Evolutionary conservation across 2,888 invertebrate genomes (phyloP), one percentile per base, ranked within the genome.

Genomic region (Diarsia rubi): DNA sequence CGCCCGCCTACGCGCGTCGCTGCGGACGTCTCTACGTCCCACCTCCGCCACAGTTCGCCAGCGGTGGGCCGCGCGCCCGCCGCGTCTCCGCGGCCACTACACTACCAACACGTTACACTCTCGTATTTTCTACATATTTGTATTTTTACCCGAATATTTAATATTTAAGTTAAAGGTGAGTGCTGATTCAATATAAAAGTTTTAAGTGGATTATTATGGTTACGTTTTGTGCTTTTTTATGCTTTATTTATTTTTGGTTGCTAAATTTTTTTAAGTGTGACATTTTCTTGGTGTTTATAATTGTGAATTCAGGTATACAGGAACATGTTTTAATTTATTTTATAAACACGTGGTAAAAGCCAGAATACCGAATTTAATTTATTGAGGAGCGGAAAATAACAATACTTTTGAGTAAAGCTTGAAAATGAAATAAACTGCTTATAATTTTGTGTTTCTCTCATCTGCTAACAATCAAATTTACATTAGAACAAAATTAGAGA

Each of bases 11-110:
- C 95, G 95, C 94, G 94, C 93, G 92, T 89, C 88, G 90, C 89
- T 90, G 92, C 92, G 95, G 93, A 93, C 95, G 96, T 94, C 92
- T 92, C 88, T 88, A 89, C 90, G 90, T 91, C 89, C 83, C 78
- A 78, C 75, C 77, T 85, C 77, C 94, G 90, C 91, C 95, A 94
- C 94, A 94, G 93, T 94, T 93, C 95, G 94, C 95, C 93, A 94
- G 95, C 95, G 94, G 96, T 94, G 97, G 97, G 96, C 95, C 97
- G 95, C 95, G 96, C 93, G 91, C 90, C 91, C 92, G 90, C 88
- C 91, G 92, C 91, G 92, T 93, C 75, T 82, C 62, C 84, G 82
- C 79, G 78, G 64, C 72, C 76, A 16, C 44, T 70, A 73, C 52
- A 73, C 62, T 75, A 83, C 66, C 69, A 69, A 72, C 79, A 69